These are phyloP conservation scores for Anthopleura sola DNA, from an alignment of 64 coral and sea anemone species.

Conservation along the genomic window DNA sequence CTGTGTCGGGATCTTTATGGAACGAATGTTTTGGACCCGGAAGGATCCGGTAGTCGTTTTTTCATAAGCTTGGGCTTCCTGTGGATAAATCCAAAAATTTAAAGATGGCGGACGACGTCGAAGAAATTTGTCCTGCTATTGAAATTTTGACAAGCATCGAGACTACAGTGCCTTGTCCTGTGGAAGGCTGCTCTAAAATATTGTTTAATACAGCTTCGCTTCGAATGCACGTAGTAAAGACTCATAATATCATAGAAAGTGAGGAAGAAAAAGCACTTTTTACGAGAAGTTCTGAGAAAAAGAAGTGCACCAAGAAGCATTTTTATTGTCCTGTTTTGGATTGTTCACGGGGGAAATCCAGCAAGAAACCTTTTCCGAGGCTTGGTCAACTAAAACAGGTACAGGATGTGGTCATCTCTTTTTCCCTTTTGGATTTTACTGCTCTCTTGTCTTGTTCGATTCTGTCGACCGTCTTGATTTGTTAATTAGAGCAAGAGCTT, in stretches of 20 bases:
- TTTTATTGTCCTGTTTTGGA: constrained; percentile 82
- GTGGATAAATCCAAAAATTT: constrained; percentile 18
- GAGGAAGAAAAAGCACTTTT: constrained; percentile 57
- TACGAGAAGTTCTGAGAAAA: constrained; percentile 33
- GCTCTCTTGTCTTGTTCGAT: no score
- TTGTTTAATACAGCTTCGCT: constrained; percentile 76
- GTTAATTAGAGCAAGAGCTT: no score
- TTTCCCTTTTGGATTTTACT: background rate
- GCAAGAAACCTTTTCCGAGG: constrained; percentile 77
- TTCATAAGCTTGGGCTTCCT: constrained; percentile 20
- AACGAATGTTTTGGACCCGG: no score
- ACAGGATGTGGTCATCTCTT: background rate
- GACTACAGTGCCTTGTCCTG: constrained; percentile 51
- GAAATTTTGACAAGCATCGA: constrained; percentile 67
- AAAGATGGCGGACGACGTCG: constrained; percentile 77
- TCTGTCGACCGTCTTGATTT: no score
- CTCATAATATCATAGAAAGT: constrained; percentile 53
- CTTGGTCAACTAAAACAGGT: constrained; percentile 96
- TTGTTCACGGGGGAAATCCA: constrained; percentile 67
- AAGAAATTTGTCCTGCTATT: constrained; percentile 66
- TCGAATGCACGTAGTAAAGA: constrained; percentile 91
- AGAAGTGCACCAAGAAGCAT: constrained; percentile 38
- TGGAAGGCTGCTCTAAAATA: constrained; percentile 72
- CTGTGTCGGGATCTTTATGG: no score
- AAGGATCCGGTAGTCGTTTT: no score